Conservation (phyloP, 2,797 vertebrate species). For the Trematomus bernacchii region DNA sequence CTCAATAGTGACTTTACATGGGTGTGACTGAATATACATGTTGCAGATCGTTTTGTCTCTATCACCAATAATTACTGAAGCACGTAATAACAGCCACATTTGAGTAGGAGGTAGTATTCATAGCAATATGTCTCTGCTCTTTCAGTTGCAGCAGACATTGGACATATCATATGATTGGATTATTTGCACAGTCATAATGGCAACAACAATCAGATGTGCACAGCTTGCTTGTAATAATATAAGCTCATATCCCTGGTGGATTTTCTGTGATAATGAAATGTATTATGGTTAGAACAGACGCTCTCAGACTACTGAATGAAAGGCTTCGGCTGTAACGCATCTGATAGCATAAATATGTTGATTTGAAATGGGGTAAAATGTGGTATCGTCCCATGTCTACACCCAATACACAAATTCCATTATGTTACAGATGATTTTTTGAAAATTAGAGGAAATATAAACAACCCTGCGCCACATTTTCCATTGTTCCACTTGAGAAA, state of each 20-base stretch:
- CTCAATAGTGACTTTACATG: constrained; percentile 51
- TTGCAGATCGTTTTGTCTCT: constrained; percentile 11
- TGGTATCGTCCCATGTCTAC: constrained; percentile 25
- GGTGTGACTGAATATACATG: constrained; percentile 28
- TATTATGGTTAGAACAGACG: constrained; percentile 27
- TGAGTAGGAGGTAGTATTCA: constrained; percentile 24
- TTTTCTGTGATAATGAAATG: constrained; percentile 50
- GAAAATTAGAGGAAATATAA: constrained; percentile 17
- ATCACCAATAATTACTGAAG: constrained; percentile 14
- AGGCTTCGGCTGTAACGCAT: constrained; percentile 13
- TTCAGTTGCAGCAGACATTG: constrained; percentile 34
- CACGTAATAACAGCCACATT: constrained; percentile 6
- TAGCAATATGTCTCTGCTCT: constrained; percentile 24
- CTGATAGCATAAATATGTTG: constrained; percentile 7
- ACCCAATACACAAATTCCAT: constrained; percentile 11
- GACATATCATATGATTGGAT: constrained; percentile 50
- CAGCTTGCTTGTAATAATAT: constrained; percentile 51
- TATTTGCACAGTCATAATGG: constrained; percentile 41
- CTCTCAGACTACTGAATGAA: constrained; percentile 37
- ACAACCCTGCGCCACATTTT: constrained; percentile 12
- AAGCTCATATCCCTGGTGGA: constrained; percentile 42
- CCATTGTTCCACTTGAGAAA: constrained; percentile 40
- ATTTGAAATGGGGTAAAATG: constrained; percentile 24
- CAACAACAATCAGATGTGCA: constrained; percentile 44
- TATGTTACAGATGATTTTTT: constrained; percentile 16